Conservation (phyloP, 1,140 invertebrate genomes). For the Papilio dardanus region DNA sequence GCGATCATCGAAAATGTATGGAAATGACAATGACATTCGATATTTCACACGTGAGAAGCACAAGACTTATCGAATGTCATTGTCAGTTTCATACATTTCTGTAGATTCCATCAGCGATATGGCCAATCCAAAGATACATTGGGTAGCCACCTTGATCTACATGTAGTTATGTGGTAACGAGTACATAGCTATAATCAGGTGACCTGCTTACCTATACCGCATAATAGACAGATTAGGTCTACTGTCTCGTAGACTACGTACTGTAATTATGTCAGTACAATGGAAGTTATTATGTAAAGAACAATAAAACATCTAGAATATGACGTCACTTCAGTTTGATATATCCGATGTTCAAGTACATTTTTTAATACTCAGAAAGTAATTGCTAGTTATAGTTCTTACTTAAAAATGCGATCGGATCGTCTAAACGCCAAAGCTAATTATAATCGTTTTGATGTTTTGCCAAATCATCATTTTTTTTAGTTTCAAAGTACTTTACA, state of each 20-base stretch:
- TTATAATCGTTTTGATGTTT: neutral
- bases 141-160: too few relatives aligned
- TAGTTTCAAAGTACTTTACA: neutral
- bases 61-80: too few relatives aligned
- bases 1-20: too few relatives aligned
- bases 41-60: too few relatives aligned
- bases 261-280: conserved; percentile 16
- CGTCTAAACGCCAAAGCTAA: neutral
- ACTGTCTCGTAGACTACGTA: neutral
- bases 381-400: neutral
- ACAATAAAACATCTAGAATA: neutral
- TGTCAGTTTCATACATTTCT: too few relatives aligned
- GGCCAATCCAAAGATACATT: too few relatives aligned
- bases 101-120: too few relatives aligned
- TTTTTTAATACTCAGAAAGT: neutral
- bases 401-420: neutral
- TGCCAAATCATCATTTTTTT: neutral
- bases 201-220: conserved; percentile 3
- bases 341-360: neutral
- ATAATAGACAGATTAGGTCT: conserved; percentile 5
- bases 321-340: conserved; percentile 4
- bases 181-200: neutral
- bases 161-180: neutral
- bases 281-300: conserved; percentile 1
- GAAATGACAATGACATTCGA: too few relatives aligned